Percentiles rank a stretch among this genome's conserved stretches.
Evolutionary conservation across 2,797 vertebrate genomes (phyloP).

Genomic region (Crypturellus tataupa): DNA sequence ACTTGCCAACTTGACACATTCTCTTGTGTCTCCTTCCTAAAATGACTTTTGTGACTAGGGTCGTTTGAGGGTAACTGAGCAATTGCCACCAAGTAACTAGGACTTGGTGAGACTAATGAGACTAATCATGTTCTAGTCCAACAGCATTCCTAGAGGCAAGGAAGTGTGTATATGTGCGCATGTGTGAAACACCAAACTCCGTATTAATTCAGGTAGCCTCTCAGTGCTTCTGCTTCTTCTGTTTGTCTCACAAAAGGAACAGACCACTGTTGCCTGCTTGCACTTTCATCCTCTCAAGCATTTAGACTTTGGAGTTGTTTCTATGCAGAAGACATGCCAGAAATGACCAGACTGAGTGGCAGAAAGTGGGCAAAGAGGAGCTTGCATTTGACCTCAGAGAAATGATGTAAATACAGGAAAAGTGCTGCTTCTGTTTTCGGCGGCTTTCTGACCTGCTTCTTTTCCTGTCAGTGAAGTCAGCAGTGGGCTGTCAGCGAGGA

Average conservation of each 20-base stretch:
- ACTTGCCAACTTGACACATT: background rate
- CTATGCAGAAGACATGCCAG: background rate
- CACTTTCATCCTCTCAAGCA: background rate
- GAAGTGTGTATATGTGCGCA: accelerated
- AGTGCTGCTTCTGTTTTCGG: background rate
- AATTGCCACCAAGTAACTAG: background rate
- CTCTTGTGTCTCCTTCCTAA: background rate
- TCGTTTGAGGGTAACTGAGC: background rate
- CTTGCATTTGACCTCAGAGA: background rate
- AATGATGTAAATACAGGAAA: background rate
- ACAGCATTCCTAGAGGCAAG: background rate
- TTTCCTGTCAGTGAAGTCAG: background rate
- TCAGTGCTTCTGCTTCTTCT: background rate
- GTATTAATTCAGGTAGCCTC: background rate
- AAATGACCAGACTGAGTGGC: background rate
- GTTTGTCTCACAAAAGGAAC: background rate
- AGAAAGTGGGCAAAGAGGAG: background rate
- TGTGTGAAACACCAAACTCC: background rate
- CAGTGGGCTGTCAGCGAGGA: background rate
- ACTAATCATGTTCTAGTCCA: background rate
- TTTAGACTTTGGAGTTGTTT: background rate
- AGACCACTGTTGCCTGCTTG: background rate
- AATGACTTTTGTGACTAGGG: background rate
- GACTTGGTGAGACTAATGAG: background rate
- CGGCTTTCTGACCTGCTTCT: background rate